Evolutionary conservation across 1,140 invertebrate genomes (phyloP), one percentile per base, ranked within the genome.

Genomic region (Ephestia elutella): DNA sequence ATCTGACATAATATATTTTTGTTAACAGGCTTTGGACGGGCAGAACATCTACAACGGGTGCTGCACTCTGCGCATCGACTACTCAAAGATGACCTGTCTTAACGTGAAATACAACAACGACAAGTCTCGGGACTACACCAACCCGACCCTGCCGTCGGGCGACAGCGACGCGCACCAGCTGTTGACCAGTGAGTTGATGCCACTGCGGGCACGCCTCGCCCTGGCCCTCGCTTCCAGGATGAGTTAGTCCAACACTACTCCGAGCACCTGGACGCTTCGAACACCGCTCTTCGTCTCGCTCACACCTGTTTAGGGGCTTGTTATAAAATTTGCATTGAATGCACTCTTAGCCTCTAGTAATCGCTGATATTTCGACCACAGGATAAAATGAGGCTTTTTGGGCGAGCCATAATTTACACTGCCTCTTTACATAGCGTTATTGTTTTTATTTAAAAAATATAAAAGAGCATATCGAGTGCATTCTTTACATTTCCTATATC

Each of bases 71-170:
- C 95, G 97, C 80, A 99, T 99, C 75, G 98, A 99, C 89, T 99
- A 98, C 91, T 98, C 97, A 69, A 99, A 99, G 90, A 93, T 99
- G 92, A 94, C 95, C 62, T 97, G 95, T 62, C 91, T 99, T 63
- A 99, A 99, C 89, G 98, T 99, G 32, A 99, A 99, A 87, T 99
- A 98, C 91, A 99, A 99, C 91, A 99, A 99, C 90, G 98, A 99
- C 91, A 99, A 99, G 90, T 98, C 96, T 55, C 91, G 98, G 51
- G 98, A 99, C 89, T 99, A 98, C 90, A 99, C 98, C 64, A 99
- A 99, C 89, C 98, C 98, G 20, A 95, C 93, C 75, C 92, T 99
- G 77, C 98, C 98, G 0, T 96, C 96, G 49, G 98, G 98, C 19
- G 98, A 99, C 73, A 91, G 87, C 15, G 86, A 89, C 66, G 70